Conservation (phyloP, 2,113 vertebrate genomes). For the Macroglossus sobrinus region DNA sequence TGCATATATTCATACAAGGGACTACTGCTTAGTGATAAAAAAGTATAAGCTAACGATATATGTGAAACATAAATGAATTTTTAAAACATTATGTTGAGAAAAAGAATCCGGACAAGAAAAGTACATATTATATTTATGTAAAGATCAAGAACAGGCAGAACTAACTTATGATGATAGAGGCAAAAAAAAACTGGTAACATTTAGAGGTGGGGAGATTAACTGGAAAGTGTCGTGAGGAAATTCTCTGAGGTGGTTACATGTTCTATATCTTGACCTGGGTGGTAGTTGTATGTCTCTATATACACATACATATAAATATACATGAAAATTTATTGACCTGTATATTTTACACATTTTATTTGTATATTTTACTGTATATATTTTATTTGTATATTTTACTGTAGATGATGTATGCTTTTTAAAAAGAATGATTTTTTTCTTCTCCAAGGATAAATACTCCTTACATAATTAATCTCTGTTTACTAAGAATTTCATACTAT, state of each 20-base stretch:
- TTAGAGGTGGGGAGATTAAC: not conserved
- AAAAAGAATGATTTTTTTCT: not conserved
- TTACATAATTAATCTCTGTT: not conserved
- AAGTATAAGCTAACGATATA: not conserved
- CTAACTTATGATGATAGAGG: not conserved
- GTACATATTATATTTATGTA: not conserved
- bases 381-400: not conserved
- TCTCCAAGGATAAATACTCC: not conserved
- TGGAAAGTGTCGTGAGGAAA: not conserved
- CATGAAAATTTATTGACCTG: not conserved
- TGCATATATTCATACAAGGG: not conserved
- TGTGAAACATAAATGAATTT: not conserved
- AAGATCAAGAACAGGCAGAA: conserved; percentile 9
- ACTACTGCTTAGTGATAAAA: not conserved
- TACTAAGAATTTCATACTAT: not conserved
- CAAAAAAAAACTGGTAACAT: not conserved
- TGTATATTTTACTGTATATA: not conserved
- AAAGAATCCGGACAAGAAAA: not conserved
- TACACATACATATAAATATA: not conserved
- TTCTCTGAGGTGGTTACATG: not conserved
- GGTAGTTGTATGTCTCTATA: not conserved
- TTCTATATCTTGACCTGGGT: not conserved
- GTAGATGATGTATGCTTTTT: not conserved
- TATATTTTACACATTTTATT: not conserved
- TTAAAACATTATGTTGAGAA: not conserved